Evolutionary conservation across 2,888 invertebrate genomes (phyloP), one percentile per base, ranked within the genome.

Genomic region (Eupeodes luniger): DNA sequence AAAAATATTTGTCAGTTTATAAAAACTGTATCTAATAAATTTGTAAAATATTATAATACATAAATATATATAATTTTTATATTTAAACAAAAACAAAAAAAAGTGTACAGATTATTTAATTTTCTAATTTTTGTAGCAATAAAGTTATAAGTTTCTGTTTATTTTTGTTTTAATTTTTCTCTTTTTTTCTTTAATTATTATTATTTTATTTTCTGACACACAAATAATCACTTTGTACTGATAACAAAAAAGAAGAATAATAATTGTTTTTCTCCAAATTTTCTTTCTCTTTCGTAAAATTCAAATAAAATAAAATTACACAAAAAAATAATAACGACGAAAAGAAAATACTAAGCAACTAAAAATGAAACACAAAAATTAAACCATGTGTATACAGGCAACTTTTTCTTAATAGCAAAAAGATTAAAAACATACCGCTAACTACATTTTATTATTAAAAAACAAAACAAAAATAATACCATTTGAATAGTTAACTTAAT

Each of bases 401-500:
- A 76, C 69, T 90, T 84, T 83, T 84, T 69, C 53, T 59, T 61
- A 55, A 27, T 3, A 51, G 27, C 40, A 85, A 69, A 78, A 83
- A 75, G 47, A 69, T 51, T 27, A 2, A 27, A 27, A 27, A 27
- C 27, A 61, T 62, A 77, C 61, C 64, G 62, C 78, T 57, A 80
- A 83, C 67, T 81, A 78, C 67, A 76, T 76, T 27, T 75, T 67
- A 77, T 62, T 55, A 74, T 36, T 49, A 59, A 87, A 66, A 36
- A 55, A 70, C 12, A 66, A 77, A 49, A 66, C 12, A 69, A 79
- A 72, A 51, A 44, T 75, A 81, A 70, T 61, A 82, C 70, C 77
- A 84, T 72, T 84, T 83, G 75, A 83, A 75, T 81, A 88, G 81
- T 80, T 59, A 89, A 82, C 81, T 78, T 67, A 57, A 64, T 74